Base-by-base conservation (phyloP, 2,888 invertebrate species). In the Phengaris arion region DNA sequence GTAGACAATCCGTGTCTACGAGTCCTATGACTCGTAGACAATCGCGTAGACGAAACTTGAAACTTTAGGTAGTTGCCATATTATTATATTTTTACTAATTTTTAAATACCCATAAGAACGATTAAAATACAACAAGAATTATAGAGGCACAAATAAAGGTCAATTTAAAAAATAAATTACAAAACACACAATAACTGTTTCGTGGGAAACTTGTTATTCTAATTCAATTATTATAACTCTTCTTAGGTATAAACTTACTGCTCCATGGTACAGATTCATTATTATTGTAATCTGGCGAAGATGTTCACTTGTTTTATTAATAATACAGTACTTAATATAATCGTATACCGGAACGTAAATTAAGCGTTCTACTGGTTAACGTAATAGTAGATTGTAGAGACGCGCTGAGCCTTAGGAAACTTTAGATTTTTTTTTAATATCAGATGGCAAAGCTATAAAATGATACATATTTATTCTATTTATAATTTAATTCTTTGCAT, bases 111-210 rank as follows among this genome's bases (percentile, higher is more conserved):
- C 6, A 35, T 45, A 7, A 64, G 6, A 35, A 35, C 6, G 13
- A 35, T 64, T n/a, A 9, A 45, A 35, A 12, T 6, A 13, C 6
- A 10, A 64, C 64, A 45, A 64, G 35, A 35, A 59, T 22, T 64
- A 64, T 64, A 45, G 35, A 35, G 35, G 2, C 35, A 35, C 13
- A 35, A 64, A 35, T 45, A 35, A 64, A 64, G 64, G 64, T 45
- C 64, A 35, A 64, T 64, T 64, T 13, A 35, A 64, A 45, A 64
- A 64, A 45, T 45, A 12, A 64, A 64, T 35, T 64, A 64, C 64
- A 35, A 64, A 35, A 64, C 10, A 64, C 64, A 64, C 64, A 64
- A 64, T 59, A 59, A 59, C 35, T 13, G 13, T 35, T 64, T 64
- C 64, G 64, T 64, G 64, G 35, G 64, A 64, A 64, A 35, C 6